Evolutionary conservation across 1,140 invertebrate species (phyloP).

Genomic region (Ephestia elutella): DNA sequence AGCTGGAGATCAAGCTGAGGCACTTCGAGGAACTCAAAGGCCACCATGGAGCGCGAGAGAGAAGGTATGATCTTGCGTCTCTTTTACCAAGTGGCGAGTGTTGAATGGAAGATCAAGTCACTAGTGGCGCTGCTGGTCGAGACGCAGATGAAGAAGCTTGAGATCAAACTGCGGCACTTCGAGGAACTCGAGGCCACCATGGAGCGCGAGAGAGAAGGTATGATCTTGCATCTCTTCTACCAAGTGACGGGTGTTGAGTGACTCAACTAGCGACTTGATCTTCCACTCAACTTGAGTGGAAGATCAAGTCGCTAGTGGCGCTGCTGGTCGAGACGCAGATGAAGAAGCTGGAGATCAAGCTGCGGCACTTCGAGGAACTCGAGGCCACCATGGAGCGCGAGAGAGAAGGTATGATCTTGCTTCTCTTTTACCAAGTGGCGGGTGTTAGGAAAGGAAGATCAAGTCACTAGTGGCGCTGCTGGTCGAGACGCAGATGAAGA

Average conservation of each 20-base stretch:
- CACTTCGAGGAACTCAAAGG: constrained; percentile 99
- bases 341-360: constrained; percentile 98
- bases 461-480: constrained; percentile 97
- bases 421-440: too few species aligned
- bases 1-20: constrained; percentile 97
- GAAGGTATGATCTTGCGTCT: constrained; percentile 83
- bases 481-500: constrained; percentile 99
- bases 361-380: constrained; percentile 98
- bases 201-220: constrained; percentile 95
- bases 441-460: constrained; percentile 98
- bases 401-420: constrained; percentile 83
- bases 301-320: constrained; percentile 98
- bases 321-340: constrained; percentile 99
- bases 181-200: constrained; percentile 99
- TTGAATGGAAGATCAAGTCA: constrained; percentile 98
- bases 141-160: constrained; percentile 99
- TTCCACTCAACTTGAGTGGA: too few species aligned
- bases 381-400: constrained; percentile 99
- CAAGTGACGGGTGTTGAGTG: too few species aligned
- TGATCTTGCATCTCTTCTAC: too few species aligned
- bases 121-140: constrained; percentile 97
- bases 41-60: constrained; percentile 98
- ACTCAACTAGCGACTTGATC: too few species aligned
- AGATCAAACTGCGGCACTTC: constrained; percentile 98
- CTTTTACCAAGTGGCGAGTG: too few species aligned